phyloP scores from a whole-genome alignment of 2,113 vertebrate genomes.

The Tympanuchus pallidicinctus region DNA sequence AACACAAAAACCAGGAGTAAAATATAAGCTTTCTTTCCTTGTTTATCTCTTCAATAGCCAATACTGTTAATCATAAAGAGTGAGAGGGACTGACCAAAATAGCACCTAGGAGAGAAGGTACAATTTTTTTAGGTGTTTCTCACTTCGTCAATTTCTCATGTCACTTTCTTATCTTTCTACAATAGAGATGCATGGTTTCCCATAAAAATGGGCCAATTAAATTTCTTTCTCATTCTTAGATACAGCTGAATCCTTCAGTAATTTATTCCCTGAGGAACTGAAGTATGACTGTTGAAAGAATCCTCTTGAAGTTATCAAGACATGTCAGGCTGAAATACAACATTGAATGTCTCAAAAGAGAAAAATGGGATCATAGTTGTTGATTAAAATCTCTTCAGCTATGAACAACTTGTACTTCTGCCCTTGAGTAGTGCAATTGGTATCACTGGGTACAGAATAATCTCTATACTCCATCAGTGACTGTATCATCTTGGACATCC shows the following conservation, averaged over 20 bases:
- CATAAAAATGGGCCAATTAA: neutral
- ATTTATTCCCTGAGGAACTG: neutral
- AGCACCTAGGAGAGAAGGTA: neutral
- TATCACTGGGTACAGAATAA: neutral
- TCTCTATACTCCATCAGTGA: neutral
- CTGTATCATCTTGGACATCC: neutral
- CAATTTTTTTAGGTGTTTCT: neutral
- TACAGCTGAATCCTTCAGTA: neutral
- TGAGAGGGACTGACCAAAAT: neutral
- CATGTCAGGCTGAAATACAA: conserved; percentile 61
- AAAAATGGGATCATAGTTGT: neutral
- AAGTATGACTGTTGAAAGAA: conserved; percentile 14
- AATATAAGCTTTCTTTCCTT: neutral
- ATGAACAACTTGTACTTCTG: neutral
- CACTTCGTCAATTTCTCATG: neutral
- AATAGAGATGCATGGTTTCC: neutral
- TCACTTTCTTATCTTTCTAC: neutral
- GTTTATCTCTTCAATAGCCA: neutral
- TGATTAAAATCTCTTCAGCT: neutral
- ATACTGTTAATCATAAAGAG: neutral
- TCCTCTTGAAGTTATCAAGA: neutral
- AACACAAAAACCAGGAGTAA: neutral
- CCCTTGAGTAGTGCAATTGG: neutral
- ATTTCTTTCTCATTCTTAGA: conserved; percentile 15
- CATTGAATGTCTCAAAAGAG: conserved; percentile 42